Base-by-base conservation (phyloP, 2,888 invertebrate genomes). In the Cerceris ruficornis region DNA sequence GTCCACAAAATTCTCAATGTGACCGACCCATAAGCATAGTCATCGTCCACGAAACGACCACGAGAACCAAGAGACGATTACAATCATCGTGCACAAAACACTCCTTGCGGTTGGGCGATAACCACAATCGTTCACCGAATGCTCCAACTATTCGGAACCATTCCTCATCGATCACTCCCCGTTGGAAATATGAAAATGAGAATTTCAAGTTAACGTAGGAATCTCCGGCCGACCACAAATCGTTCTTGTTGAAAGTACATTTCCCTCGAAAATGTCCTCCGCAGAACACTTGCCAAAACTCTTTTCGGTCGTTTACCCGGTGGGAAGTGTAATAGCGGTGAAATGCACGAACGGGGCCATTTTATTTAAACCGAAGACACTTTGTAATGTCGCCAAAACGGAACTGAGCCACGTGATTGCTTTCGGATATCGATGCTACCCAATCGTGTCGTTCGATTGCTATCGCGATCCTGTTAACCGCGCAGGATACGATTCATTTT, bases 301-400 rank as follows among this genome's bases (percentile, higher is more conserved):
- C 17, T 11, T 7, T 11, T 55, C 17, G 54, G 11, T 17, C 54
- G 17, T 55, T 55, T 55, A 11, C 6, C n/a, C 50, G n/a, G 6
- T n/a, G 50, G 6, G 5, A n/a, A 50, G n/a, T 13, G n/a, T n/a
- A 28, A 28, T 28, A 28, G 28, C 50, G 13, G n/a, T 11, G 39
- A n/a, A 28, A 28, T 28, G n/a, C 49, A 41, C n/a, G 43, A 46
- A 46, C 67, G 67, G 52, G 59, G 4, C 8, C 57, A 41, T 57
- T 69, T 75, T 71, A 69, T 65, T 68, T 50, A 54, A 61, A 75
- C 71, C 49, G 80, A 42, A 28, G 55, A 65, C 42, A 69, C 69
- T 76, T 75, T 74, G 75, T 68, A 57, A 54, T 41, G 49, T 61
- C 65, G 70, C 73, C 76, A 78, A 76, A 76, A 70, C 61, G 65